These are phyloP conservation scores for Lonchura striata DNA, from an alignment of 2,113 vertebrate genomes.

Conservation along the genomic window DNA sequence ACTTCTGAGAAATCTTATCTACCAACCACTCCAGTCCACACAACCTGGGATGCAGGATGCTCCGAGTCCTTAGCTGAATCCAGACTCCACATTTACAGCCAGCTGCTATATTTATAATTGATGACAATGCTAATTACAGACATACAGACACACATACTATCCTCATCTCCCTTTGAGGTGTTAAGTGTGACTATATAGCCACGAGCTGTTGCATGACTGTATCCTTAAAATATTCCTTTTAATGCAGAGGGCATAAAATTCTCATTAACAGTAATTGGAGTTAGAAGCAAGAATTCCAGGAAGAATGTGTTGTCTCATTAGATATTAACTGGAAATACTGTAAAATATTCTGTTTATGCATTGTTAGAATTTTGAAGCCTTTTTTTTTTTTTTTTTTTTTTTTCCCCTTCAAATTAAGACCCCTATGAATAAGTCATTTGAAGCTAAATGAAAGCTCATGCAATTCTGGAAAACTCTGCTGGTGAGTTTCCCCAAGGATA, in stretches of 20 bases:
- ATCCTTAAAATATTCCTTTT: not conserved
- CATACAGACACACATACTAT: not conserved
- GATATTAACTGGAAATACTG: constrained; percentile 29
- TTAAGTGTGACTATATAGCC: not conserved
- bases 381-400: not conserved
- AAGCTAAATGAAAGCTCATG: not conserved
- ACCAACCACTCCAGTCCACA: not conserved
- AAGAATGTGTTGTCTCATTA: constrained; percentile 25
- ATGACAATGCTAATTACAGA: constrained; percentile 20
- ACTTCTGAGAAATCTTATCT: not conserved
- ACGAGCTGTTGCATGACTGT: not conserved
- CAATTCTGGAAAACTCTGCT: not conserved
- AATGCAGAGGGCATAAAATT: constrained; percentile 16
- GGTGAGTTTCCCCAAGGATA: not conserved
- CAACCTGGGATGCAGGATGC: not conserved
- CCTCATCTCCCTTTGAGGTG: not conserved
- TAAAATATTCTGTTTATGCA: constrained; percentile 34
- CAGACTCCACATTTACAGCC: not conserved
- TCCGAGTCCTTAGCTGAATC: not conserved
- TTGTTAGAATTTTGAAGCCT: not conserved
- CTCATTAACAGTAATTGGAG: constrained; percentile 36
- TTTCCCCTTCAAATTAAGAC: not conserved
- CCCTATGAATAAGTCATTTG: constrained; percentile 11
- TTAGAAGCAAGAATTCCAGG: constrained; percentile 23
- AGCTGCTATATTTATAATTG: constrained; percentile 6